Evolutionary conservation across 2,888 invertebrate species (phyloP), one percentile per base, ranked within the genome.

Genomic region (Clanis bilineata): DNA sequence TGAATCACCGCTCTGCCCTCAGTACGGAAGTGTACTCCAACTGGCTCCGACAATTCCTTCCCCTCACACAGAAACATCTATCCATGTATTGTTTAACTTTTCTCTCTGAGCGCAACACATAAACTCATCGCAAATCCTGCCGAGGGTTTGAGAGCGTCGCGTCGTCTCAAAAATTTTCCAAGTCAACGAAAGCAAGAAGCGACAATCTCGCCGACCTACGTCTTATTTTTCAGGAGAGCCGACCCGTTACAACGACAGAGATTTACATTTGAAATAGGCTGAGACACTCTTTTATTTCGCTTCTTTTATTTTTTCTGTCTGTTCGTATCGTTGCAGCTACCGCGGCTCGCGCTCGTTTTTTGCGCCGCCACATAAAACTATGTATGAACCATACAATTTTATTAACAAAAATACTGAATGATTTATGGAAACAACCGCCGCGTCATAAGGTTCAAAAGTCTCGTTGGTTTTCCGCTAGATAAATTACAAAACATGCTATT

Each of bases 181-280:
- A 86, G 82, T 83, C 85, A 85, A 85, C 82, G 82, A 82, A 77
- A 80, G 80, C 80, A 82, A 84, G 83, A 78, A 82, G 79, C 83
- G 82, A 80, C 83, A 83, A 83, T 86, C 82, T 84, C 79, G 71
- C 70, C 82, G 84, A 85, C 81, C 83, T 84, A 80, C 80, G 83
- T 83, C 88, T 88, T 87, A 86, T 88, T 87, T 84, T 85, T 83
- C 82, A 79, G 77, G 72, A 78, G 79, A 83, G 77, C 71, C 80
- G 82, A 79, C 83, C 83, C 85, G 84, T 85, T 87, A 88, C 87
- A 83, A 79, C 82, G 84, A 75, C 82, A 79, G 79, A 86, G 86
- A 89, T 89, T 89, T 89, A 88, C 88, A 88, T 89, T 88, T 83
- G 82, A 85, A 88, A 85, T 85, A 83, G 83, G 83, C 83, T 76